Evolutionary conservation across 2,888 invertebrate genomes (phyloP).

Genomic region (Chrysolina americana): DNA sequence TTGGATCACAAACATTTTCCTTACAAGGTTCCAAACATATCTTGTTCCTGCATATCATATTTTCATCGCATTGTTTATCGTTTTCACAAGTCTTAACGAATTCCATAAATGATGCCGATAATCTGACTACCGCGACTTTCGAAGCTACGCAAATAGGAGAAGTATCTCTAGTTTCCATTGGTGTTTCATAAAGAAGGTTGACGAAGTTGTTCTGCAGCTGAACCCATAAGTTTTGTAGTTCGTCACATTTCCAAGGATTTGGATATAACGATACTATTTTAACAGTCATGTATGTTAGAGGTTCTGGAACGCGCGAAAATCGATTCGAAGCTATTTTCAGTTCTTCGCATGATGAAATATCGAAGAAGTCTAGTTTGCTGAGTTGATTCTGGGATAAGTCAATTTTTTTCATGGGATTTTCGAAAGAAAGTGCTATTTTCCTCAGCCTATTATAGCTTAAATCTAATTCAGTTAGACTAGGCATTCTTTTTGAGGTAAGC

Average conservation of each 20-base stretch:
- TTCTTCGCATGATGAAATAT: constrained; percentile 33
- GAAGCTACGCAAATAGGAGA: constrained; percentile 32
- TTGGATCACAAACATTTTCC: constrained; percentile 36
- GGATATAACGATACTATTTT: constrained; percentile 38
- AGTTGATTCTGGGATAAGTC: constrained; percentile 41
- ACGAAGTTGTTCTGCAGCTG: constrained; percentile 35
- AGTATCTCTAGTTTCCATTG: constrained; percentile 26
- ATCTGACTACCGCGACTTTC: constrained; percentile 26
- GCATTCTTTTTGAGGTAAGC: constrained; percentile 32
- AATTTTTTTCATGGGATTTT: constrained; percentile 33
- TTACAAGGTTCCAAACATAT: constrained; percentile 43
- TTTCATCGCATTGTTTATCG: not conserved
- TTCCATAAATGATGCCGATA: not conserved
- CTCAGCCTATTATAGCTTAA: constrained; percentile 40
- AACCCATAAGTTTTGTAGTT: constrained; percentile 39
- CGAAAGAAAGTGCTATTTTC: constrained; percentile 37
- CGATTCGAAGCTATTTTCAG: constrained; percentile 43
- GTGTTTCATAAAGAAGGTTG: not conserved
- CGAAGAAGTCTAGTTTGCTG: constrained; percentile 40
- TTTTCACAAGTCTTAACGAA: not conserved
- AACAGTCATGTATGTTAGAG: constrained; percentile 39
- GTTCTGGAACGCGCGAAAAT: constrained; percentile 35
- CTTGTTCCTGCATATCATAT: not conserved
- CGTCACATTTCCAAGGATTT: constrained; percentile 47
- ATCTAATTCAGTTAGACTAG: constrained; percentile 38